Base-by-base conservation (phyloP, 2,113 vertebrate species). In the Mirza zaza region DNA sequence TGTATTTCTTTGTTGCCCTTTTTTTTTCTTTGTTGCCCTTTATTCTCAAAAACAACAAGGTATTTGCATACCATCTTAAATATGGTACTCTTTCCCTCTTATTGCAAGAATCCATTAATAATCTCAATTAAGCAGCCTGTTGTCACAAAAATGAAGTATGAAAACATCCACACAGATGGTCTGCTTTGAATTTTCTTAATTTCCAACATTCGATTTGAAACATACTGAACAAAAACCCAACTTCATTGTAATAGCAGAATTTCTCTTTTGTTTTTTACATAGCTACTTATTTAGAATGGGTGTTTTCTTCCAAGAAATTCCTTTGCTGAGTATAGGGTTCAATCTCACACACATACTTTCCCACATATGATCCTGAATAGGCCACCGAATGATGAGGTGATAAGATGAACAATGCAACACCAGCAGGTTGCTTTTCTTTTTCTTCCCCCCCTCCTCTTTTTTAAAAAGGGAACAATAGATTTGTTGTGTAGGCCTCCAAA, bases 401-500 rank as follows among this genome's bases (percentile, higher is more conserved):
- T 95, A 95, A 97, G 73, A 89, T 67, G 90, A 91, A 88, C 76
- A 71, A 76, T 87, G 67, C 36, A 83, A 88, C 63, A 70, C 67
- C 91, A 96, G 92, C 39, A 79, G 77, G 73, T 71, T 89, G 34
- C 25, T 93, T 94, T 95, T 80, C 36, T 84, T 75, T 65, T 36
- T 9, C 63, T 39, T 34, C 23, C 50, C 50, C 7, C 42, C 21
- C 27, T 27, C 20, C 55, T 79, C 67, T 48, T 71, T 48, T 34
- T 57, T 5, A 13, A 27, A 27, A 34, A 82, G 90, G 61, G 42
- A 96, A 98, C 94, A 98, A 82, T 71, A 75, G 79, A 57, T 81
- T 95, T 83, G 94, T 96, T 98, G 96, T 97, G 39, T 65, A 84
- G 79, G n/a, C 48, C 67, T 95, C 59, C 86, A 92, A 67, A 87